Base-by-base conservation (phyloP, 2,797 vertebrate species). In the Microtus obscurus region DNA sequence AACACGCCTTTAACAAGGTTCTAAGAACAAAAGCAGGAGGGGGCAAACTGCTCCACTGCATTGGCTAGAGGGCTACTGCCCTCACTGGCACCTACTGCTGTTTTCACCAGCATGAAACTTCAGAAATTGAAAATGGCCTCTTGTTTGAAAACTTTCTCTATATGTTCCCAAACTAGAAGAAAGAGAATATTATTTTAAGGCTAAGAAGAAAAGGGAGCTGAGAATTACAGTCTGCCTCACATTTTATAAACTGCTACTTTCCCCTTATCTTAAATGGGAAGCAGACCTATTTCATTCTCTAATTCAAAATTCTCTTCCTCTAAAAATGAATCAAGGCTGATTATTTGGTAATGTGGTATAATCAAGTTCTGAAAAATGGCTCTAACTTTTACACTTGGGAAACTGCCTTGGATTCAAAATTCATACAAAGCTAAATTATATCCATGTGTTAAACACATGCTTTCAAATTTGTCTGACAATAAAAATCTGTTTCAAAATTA, bases 341-440 rank as follows among this genome's bases (percentile, higher is more conserved):
- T 96, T 51, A 90, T 97, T 86, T 95, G 93, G 96, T 94, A 63
- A 91, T 59, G 73, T 74, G 69, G 95, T 95, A 94, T 76, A 13
- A 90, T 76, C 93, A 95, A 78, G 92, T 96, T 98, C 97, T 96
- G 95, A 94, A 98, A 98, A 95, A 96, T 82, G 82, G 90, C 78
- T 93, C 43, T 71, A 97, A 96, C 92, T 53, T 71, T 96, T 98
- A 96, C 97, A 96, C 97, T 93, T 98, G 97, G 98, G 97, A 98
- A 98, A 98, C 21, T 90, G 95, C 96, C 98, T 97, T 87, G 67
- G 89, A 98, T 98, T 97, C 97, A 97, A 98, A 93, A 96, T 91
- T 97, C 96, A 96, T 96, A 98, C 98, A 97, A 98, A 98, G 98
- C 96, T 79, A 96, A 97, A 97, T 95, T 98, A 98, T 96, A 89